phyloP scores from a whole-genome alignment of 2,797 vertebrate genomes.

The Enteromius thamalakanensis region DNA sequence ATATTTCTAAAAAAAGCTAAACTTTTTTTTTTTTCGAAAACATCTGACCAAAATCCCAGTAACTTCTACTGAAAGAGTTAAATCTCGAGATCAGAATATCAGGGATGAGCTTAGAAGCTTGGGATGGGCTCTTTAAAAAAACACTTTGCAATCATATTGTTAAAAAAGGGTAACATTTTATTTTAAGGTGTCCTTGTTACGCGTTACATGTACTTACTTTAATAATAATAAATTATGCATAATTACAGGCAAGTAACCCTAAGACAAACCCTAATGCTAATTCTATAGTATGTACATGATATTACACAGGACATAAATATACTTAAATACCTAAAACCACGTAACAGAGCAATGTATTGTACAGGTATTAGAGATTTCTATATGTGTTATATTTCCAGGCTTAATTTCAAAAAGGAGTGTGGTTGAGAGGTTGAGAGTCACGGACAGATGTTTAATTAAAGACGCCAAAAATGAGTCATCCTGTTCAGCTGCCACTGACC shows the following conservation, averaged over 20 bases:
- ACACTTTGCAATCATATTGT: neutral
- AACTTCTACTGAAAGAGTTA: neutral
- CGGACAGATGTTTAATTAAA: slow-evolving; percentile 54
- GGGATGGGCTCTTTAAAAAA: neutral
- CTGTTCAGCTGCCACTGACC: slow-evolving; percentile 35
- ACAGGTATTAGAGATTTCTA: neutral
- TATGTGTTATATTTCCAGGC: neutral
- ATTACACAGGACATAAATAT: neutral
- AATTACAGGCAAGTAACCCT: neutral
- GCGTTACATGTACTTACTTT: neutral
- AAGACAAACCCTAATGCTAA: neutral
- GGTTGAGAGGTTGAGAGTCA: neutral
- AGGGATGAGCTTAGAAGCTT: neutral
- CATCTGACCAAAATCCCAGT: too few species aligned
- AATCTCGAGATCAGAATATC: neutral
- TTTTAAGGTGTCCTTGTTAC: neutral
- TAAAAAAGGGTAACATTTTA: neutral
- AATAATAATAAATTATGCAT: neutral
- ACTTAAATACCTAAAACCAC: neutral
- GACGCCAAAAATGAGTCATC: slow-evolving; percentile 45
- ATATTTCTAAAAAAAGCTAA: neutral
- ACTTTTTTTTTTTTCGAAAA: too few species aligned
- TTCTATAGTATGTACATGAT: neutral
- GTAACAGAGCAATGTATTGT: neutral
- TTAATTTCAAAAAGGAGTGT: neutral